Conservation (phyloP, 2,888 invertebrate genomes). For the Podotricha telesiphe region DNA sequence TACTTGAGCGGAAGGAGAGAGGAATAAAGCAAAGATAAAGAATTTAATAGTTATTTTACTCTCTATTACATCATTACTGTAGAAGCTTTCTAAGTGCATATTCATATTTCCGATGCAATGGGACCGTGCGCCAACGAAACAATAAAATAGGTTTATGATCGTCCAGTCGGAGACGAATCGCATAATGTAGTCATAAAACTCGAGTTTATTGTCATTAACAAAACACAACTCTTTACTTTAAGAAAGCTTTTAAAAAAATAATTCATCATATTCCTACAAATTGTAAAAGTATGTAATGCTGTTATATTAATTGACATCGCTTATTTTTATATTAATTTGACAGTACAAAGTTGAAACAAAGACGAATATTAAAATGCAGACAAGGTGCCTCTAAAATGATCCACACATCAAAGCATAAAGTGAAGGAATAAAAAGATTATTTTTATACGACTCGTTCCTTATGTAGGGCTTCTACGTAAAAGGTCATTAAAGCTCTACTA, state of each 20-base stretch:
- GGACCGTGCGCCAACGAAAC: constrained; percentile 58
- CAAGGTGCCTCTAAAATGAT: background rate
- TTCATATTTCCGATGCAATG: constrained; percentile 53
- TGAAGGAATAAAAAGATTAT: constrained; percentile 16
- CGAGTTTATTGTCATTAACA: constrained; percentile 64
- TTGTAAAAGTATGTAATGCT: background rate
- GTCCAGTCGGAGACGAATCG: constrained; percentile 58
- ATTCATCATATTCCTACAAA: constrained; percentile 4
- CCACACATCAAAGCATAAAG: background rate
- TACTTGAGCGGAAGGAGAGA: too few species aligned
- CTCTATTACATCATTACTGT: constrained; percentile 39
- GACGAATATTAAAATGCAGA: background rate
- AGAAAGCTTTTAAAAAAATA: constrained; percentile 39
- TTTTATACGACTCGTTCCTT: constrained; percentile 23
- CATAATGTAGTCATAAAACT: constrained; percentile 70
- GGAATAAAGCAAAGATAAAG: background rate
- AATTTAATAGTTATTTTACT: constrained; percentile 13
- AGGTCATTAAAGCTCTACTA: constrained; percentile 31
- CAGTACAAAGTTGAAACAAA: background rate
- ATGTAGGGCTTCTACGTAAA: constrained; percentile 23
- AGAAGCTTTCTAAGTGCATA: constrained; percentile 67
- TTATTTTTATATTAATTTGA: background rate
- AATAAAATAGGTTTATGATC: constrained; percentile 66
- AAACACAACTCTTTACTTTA: constrained; percentile 60
- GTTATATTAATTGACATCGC: too few species aligned